Conservation (phyloP, 1,140 invertebrate species). For the Pseudachorutes palmiensis region DNA sequence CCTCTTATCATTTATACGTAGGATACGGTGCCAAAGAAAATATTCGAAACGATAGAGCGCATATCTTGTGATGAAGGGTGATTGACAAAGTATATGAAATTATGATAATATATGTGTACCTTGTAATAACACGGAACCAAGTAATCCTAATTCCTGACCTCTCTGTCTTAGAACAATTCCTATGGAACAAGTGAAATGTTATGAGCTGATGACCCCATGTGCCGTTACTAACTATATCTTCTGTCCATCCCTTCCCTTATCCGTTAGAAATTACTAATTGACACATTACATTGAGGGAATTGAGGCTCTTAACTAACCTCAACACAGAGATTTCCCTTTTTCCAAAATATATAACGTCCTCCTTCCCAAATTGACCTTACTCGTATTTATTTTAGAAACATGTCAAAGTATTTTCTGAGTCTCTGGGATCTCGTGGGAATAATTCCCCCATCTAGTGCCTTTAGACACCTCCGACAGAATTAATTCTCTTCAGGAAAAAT, state of each 20-base stretch:
- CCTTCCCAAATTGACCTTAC: too few species aligned
- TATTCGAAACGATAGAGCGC: background rate
- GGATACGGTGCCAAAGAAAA: background rate
- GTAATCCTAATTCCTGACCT: background rate
- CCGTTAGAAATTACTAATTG: background rate
- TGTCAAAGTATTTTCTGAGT: too few species aligned
- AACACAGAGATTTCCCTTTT: too few species aligned
- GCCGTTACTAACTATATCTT: background rate
- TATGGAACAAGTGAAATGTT: background rate
- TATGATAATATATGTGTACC: background rate
- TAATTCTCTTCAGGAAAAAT: too few species aligned
- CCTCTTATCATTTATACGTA: background rate
- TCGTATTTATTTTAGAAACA: too few species aligned
- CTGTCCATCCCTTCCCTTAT: background rate
- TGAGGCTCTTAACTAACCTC: too few species aligned
- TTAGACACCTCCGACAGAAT: too few species aligned
- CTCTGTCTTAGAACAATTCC: background rate
- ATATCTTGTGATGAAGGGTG: background rate
- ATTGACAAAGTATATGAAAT: too few species aligned
- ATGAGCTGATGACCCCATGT: background rate
- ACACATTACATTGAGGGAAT: too few species aligned
- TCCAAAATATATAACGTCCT: too few species aligned
- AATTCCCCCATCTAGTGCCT: too few species aligned
- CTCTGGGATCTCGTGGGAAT: too few species aligned
- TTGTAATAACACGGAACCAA: background rate